These are phyloP conservation scores for Halesus radiatus DNA, from an alignment of 1,140 invertebrate species.

Conservation along the genomic window DNA sequence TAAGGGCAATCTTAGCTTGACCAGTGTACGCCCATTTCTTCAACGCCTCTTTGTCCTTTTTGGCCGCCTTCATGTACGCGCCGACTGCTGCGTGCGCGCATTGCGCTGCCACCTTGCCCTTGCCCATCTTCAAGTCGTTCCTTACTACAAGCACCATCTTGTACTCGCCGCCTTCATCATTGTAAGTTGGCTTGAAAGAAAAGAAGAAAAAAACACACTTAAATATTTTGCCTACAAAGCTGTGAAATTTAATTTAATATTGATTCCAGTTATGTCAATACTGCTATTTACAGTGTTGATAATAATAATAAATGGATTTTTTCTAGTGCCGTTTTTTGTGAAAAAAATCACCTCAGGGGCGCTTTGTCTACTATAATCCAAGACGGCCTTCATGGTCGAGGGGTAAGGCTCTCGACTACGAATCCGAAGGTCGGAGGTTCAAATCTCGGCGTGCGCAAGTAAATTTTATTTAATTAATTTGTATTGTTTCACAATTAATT, in stretches of 20 bases:
- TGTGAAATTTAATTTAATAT: not conserved
- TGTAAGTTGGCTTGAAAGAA: not conserved
- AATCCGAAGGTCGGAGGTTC: too few species aligned
- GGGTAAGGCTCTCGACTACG: too few species aligned
- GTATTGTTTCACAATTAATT: too few species aligned
- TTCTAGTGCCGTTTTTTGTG: too few species aligned
- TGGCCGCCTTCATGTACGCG: slow-evolving; percentile 80
- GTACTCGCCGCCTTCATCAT: slow-evolving; percentile 69
- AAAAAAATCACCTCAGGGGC: too few species aligned
- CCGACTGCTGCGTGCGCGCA: slow-evolving; percentile 91
- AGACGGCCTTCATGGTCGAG: too few species aligned
- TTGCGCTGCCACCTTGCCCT: slow-evolving; percentile 94
- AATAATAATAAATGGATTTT: too few species aligned
- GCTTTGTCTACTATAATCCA: too few species aligned
- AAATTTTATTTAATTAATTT: too few species aligned
- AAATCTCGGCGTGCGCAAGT: too few species aligned
- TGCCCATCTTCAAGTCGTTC: slow-evolving; percentile 93
- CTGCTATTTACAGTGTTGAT: too few species aligned
- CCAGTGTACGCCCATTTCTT: slow-evolving; percentile 83
- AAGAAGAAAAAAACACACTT: not conserved
- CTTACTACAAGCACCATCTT: slow-evolving; percentile 91
- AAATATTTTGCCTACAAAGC: not conserved
- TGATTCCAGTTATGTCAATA: too few species aligned
- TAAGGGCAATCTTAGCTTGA: slow-evolving; percentile 87
- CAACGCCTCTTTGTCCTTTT: slow-evolving; percentile 75